Conservation (phyloP, 2,888 invertebrate genomes). For the Amphipyra berbera region DNA sequence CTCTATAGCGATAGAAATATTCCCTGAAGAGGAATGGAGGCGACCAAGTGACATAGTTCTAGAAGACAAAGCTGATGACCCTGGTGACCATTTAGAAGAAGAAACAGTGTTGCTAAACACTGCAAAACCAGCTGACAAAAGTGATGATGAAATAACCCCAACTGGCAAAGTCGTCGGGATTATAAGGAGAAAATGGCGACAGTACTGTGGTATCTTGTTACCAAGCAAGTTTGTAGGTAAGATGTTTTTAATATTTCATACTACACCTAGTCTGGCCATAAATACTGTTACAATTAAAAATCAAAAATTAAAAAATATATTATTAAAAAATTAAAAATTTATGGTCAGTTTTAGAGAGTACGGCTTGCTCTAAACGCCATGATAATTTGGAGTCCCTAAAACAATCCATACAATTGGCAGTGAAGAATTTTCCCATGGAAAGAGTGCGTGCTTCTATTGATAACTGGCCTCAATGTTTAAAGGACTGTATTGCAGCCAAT, state of each 20-base stretch:
- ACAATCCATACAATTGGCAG: too few species aligned
- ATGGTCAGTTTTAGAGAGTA: too few species aligned
- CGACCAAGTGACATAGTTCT: slow-evolving; percentile 96
- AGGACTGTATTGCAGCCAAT: too few species aligned
- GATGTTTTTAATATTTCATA: background rate
- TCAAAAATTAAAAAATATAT: too few species aligned
- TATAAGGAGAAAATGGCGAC: slow-evolving; percentile 98
- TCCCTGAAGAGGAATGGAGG: slow-evolving; percentile 97
- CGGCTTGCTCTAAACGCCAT: too few species aligned
- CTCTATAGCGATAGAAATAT: slow-evolving; percentile 96
- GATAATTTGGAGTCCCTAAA: too few species aligned
- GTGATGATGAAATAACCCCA: slow-evolving; percentile 83
- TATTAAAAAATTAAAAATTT: too few species aligned
- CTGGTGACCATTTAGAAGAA: slow-evolving; percentile 92
- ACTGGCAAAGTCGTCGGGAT: slow-evolving; percentile 94
- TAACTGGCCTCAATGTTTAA: too few species aligned
- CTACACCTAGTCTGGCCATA: too few species aligned
- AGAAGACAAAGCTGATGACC: slow-evolving; percentile 93
- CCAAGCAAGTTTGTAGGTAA: slow-evolving; percentile 92
- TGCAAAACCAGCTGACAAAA: slow-evolving; percentile 64
- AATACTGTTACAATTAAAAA: too few species aligned
- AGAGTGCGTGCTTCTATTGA: too few species aligned
- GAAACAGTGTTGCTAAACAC: slow-evolving; percentile 84
- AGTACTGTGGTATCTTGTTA: slow-evolving; percentile 98
- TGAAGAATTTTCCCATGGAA: too few species aligned